phyloP scores from a whole-genome alignment of 2,888 invertebrate genomes.

The Julus scanicus region DNA sequence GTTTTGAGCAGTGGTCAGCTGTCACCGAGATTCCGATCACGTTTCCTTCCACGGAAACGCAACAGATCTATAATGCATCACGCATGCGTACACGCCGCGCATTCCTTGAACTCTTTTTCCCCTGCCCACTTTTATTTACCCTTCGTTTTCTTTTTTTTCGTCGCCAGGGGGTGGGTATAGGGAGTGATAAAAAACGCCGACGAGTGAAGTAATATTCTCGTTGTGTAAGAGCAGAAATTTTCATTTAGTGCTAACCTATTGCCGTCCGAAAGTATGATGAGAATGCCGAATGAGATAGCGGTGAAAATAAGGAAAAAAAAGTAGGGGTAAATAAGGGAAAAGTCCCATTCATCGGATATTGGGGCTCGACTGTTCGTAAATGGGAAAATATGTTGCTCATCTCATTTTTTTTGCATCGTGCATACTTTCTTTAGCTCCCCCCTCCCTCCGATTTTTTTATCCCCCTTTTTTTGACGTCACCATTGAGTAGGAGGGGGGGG shows the following conservation, averaged over 20 bases:
- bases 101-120: background rate
- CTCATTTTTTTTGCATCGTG: background rate
- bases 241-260: slow-evolving; percentile 34
- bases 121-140: background rate
- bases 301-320: background rate
- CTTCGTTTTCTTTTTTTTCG: background rate
- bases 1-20: slow-evolving; percentile 25
- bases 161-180: background rate
- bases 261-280: slow-evolving; percentile 25
- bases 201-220: slow-evolving; percentile 13
- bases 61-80: background rate
- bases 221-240: slow-evolving; percentile 31
- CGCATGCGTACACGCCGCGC: background rate
- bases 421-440: background rate
- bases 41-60: background rate
- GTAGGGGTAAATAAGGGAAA: slow-evolving; percentile 20
- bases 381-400: slow-evolving; percentile 31
- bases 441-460: background rate
- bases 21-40: slow-evolving; percentile 4
- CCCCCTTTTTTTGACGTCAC: background rate
- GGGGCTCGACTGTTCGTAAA: background rate
- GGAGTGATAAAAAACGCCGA: background rate
- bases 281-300: slow-evolving; percentile 36
- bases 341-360: background rate
- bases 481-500: background rate